These are phyloP conservation scores for Rhynchonycteris naso DNA, from an alignment of 2,797 vertebrate genomes.

Conservation along the genomic window DNA sequence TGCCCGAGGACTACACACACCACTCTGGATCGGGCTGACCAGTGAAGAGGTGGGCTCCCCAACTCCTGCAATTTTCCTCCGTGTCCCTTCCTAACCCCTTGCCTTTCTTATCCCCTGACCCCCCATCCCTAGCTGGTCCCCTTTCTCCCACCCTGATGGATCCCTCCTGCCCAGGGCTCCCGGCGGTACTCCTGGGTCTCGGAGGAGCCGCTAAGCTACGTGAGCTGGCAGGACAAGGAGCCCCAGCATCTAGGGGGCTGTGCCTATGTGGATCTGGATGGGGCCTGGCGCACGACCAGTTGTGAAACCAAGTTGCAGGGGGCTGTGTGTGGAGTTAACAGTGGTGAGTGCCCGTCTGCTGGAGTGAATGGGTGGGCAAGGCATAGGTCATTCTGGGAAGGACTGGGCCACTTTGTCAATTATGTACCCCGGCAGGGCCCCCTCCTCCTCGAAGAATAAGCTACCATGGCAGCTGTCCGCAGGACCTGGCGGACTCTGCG, in stretches of 20 bases:
- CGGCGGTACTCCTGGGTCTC: conserved; percentile 92
- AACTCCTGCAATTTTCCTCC: not conserved
- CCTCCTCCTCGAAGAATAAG: conserved; percentile 87
- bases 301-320: conserved; percentile 92
- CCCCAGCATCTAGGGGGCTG: conserved; percentile 91
- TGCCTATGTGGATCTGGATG: conserved; percentile 91
- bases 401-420: not conserved
- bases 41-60: conserved; percentile 89
- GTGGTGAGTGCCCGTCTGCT: conserved; percentile 83
- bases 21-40: conserved; percentile 94
- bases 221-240: conserved; percentile 93
- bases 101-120: not conserved
- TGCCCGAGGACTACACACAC: conserved; percentile 86
- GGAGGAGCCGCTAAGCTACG: conserved; percentile 89
- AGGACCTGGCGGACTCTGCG: conserved; percentile 89
- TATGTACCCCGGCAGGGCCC: conserved; percentile 72
- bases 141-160: not conserved
- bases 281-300: conserved; percentile 90
- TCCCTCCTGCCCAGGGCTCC: conserved; percentile 85
- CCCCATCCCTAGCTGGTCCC: not conserved
- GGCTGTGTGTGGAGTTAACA: conserved; percentile 91
- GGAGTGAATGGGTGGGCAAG: not conserved
- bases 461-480: conserved; percentile 92
- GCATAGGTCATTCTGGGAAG: accelerated
- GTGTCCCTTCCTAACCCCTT: not conserved